phyloP scores from a whole-genome alignment of 2,113 vertebrate genomes.

The Noturus placidus region DNA sequence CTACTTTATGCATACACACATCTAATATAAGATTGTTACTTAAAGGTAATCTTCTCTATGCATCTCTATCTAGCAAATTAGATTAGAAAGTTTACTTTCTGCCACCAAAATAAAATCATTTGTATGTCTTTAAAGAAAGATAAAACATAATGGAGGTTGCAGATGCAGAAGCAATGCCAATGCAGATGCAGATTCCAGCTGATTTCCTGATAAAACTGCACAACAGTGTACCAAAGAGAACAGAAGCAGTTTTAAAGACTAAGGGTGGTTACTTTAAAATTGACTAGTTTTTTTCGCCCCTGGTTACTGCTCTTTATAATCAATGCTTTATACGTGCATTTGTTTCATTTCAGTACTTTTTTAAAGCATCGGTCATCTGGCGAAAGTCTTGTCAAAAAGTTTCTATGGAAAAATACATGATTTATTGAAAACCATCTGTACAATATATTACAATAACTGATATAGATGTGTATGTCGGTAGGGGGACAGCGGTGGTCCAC shows the following conservation, averaged over 20 bases:
- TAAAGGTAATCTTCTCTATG: not conserved
- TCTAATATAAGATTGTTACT: no score
- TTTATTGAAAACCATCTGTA: not conserved
- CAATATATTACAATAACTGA: not conserved
- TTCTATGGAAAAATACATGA: not conserved
- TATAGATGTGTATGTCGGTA: conserved; percentile 44
- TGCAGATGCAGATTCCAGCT: not conserved
- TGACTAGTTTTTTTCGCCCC: not conserved
- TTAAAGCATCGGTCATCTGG: not conserved
- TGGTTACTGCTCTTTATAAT: not conserved
- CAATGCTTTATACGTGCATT: not conserved
- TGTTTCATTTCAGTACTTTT: not conserved
- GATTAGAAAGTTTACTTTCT: not conserved
- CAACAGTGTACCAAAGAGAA: not conserved
- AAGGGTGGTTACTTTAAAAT: not conserved
- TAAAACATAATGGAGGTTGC: not conserved
- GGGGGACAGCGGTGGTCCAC: conserved; percentile 83
- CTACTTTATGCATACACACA: no score
- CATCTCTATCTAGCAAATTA: not conserved
- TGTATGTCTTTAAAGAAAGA: not conserved
- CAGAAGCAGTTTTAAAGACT: not conserved
- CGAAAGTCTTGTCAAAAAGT: not conserved
- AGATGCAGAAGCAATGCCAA: not conserved
- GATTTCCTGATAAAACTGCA: no score
- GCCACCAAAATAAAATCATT: no score